Evolutionary conservation across 2,888 invertebrate species (phyloP), one percentile per base, ranked within the genome.

Genomic region (Neocrepidodera transversa): DNA sequence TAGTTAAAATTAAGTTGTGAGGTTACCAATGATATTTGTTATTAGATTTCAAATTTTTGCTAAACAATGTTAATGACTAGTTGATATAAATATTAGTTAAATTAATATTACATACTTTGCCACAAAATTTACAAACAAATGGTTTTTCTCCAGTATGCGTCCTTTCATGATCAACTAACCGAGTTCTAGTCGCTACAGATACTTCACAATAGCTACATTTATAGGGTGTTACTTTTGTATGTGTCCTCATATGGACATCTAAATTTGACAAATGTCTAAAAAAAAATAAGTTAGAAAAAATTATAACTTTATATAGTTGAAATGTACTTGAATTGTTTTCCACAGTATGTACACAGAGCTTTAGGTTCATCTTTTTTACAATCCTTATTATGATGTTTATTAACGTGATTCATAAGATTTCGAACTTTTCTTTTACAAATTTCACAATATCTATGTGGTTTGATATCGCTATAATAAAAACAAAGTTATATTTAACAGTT

Each of bases 71-170:
- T n/a, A n/a, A n/a, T n/a, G n/a, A n/a, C n/a, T n/a, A n/a, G n/a
- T n/a, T n/a, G n/a, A n/a, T n/a, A n/a, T n/a, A n/a, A n/a, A n/a
- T n/a, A n/a, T n/a, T n/a, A n/a, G n/a, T n/a, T n/a, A n/a, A n/a
- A n/a, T n/a, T n/a, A n/a, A n/a, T n/a, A n/a, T n/a, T n/a, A n/a
- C n/a, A 14, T 42, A 75, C 75, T 61, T 74, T 76, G 48, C 74
- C 76, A 55, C 78, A 78, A 28, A 74, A 60, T 38, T 68, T 67
- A 60, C 78, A 78, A 13, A 71, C 64, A 49, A 76, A 70, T 0
- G 76, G 76, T 55, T 68, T 70, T 54, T 75, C 75, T 0, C 75
- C 75, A 1, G 76, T 77, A 56, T 77, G 76, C 2, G 69, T 74
- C 7, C 76, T 64, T 54, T 74, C 73, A 47, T 78, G 77, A 2